Evolutionary conservation across 2,888 invertebrate genomes (phyloP).

Genomic region (Linyphia triangularis): DNA sequence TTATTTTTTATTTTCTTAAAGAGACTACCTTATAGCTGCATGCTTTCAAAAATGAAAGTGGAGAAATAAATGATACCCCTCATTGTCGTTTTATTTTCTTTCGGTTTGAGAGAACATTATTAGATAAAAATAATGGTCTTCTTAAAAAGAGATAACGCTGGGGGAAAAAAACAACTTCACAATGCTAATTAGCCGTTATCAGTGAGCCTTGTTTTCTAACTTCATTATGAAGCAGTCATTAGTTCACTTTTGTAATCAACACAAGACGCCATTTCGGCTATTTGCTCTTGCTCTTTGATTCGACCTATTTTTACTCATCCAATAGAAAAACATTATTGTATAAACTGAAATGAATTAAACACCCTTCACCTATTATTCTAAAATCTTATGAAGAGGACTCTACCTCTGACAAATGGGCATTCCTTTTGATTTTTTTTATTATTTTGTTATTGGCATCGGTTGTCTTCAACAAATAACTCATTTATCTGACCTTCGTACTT

Average conservation of each 20-base stretch:
- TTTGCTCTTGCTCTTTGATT: conserved; percentile 20
- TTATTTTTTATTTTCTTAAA: background rate
- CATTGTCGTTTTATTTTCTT: conserved; percentile 56
- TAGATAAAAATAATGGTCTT: conserved; percentile 74
- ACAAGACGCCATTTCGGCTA: conserved; percentile 39
- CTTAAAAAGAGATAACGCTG: conserved; percentile 71
- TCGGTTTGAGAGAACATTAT: conserved; percentile 67
- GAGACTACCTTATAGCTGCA: conserved; percentile 63
- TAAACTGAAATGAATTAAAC: conserved; percentile 26
- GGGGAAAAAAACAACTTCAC: conserved; percentile 61
- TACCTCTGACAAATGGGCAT: background rate
- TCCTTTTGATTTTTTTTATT: no score
- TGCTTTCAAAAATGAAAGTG: conserved; percentile 8
- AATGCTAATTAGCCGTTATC: conserved; percentile 74
- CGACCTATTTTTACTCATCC: conserved; percentile 23
- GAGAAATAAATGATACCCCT: conserved; percentile 43
- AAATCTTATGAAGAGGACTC: background rate
- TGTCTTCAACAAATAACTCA: no score
- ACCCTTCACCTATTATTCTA: background rate
- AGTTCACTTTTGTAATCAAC: conserved; percentile 64
- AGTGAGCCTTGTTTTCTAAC: conserved; percentile 69
- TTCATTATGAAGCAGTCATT: conserved; percentile 70
- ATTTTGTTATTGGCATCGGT: no score
- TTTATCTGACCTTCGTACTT: no score
- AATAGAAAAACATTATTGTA: conserved; percentile 1